phyloP scores from a whole-genome alignment of 1,140 invertebrate species.

The Dolichoris vasculosae region DNA sequence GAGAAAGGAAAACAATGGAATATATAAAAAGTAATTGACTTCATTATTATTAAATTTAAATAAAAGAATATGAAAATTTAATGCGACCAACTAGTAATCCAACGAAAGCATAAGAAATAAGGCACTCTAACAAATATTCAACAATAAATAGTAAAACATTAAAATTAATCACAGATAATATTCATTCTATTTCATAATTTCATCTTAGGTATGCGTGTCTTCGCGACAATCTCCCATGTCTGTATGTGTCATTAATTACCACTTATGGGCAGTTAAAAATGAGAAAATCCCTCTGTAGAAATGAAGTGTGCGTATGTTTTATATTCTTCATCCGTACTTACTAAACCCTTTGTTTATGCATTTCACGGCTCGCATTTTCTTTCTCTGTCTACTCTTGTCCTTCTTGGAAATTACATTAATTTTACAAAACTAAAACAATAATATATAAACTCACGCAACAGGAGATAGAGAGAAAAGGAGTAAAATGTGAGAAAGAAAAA shows the following conservation, averaged over 20 bases:
- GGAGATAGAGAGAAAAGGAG: background rate
- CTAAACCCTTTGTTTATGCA: slow-evolving; percentile 27
- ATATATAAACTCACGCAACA: background rate
- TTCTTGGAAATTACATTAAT: slow-evolving; percentile 1
- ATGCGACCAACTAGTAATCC: background rate
- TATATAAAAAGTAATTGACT: background rate
- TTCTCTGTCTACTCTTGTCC: background rate
- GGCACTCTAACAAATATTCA: background rate
- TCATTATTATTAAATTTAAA: background rate
- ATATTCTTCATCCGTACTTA: background rate
- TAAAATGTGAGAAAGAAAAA: background rate
- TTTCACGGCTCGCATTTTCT: background rate
- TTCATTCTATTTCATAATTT: slow-evolving; percentile 30
- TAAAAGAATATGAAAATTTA: background rate
- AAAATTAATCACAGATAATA: slow-evolving; percentile 20
- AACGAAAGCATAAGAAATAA: background rate
- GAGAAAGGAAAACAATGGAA: background rate
- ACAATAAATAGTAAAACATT: background rate
- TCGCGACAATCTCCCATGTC: background rate
- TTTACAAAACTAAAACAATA: slow-evolving; percentile 5
- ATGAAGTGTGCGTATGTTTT: background rate
- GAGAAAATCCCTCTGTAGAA: background rate
- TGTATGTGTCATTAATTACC: slow-evolving; percentile 25
- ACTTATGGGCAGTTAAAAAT: background rate
- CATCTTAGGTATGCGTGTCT: background rate